Evolutionary conservation across 2,113 vertebrate genomes (phyloP).

Genomic region (Brachionichthys hirsutus): DNA sequence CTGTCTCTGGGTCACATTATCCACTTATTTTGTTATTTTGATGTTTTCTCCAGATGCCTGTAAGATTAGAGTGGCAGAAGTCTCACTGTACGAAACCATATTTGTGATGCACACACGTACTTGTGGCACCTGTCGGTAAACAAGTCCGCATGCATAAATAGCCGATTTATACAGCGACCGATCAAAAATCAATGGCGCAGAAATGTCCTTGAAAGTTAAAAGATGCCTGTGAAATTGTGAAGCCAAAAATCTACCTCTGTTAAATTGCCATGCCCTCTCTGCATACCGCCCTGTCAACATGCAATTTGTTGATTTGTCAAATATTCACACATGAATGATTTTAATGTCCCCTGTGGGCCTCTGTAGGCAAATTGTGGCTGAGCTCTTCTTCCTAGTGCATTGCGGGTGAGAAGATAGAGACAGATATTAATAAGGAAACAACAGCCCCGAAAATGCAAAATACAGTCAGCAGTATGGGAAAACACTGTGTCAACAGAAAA

Average conservation of each 20-base stretch:
- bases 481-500: constrained; percentile 1
- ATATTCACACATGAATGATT: constrained; percentile 44
- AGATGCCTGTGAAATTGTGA: constrained; percentile 50
- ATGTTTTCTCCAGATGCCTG: neutral
- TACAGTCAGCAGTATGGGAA: constrained; percentile 7
- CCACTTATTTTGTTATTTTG: neutral
- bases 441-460: constrained; percentile 25
- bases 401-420: constrained; percentile 23
- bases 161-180: constrained; percentile 35
- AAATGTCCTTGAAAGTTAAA: constrained; percentile 66
- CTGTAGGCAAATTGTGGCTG: constrained; percentile 37
- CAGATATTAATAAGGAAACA: constrained; percentile 33
- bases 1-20: neutral
- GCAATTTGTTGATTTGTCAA: constrained; percentile 56
- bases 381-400: constrained; percentile 19
- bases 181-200: constrained; percentile 56
- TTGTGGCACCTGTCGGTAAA: constrained; percentile 39
- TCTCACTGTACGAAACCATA: constrained; percentile 6
- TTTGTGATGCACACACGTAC: constrained; percentile 21
- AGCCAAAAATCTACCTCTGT: constrained; percentile 25
- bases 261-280: constrained; percentile 36
- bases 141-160: constrained; percentile 40
- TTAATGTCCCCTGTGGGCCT: constrained; percentile 33
- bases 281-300: constrained; percentile 40
- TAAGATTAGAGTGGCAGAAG: neutral